Conservation (phyloP, 2,797 vertebrate genomes). For the Periparus ater region DNA sequence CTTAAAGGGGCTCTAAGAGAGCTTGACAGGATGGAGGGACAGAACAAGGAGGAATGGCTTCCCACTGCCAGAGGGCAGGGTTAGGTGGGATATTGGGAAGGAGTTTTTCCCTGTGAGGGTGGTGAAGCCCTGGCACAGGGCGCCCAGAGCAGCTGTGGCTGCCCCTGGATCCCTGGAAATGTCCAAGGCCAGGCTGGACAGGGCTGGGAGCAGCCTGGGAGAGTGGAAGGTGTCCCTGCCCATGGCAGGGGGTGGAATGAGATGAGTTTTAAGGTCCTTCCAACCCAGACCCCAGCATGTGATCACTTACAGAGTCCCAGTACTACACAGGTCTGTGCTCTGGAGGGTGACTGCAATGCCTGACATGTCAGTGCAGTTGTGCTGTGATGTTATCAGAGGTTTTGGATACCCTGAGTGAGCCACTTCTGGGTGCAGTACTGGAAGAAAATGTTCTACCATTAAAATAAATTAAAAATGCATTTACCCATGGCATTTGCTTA, state of each 20-base stretch:
- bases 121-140: accelerated
- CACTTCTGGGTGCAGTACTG: neutral
- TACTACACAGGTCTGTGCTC: neutral
- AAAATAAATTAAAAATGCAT: neutral
- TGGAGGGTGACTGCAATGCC: neutral
- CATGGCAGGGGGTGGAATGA: accelerated
- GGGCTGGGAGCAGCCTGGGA: neutral
- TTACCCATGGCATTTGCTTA: neutral
- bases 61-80: neutral
- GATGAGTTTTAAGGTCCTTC: neutral
- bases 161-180: neutral
- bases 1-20: neutral
- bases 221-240: neutral
- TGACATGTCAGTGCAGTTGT: accelerated
- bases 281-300: neutral
- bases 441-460: neutral
- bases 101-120: accelerated
- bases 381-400: neutral
- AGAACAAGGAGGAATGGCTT: accelerated
- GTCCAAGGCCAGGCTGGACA: accelerated
- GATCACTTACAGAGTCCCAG: neutral
- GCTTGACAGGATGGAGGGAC: neutral
- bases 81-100: accelerated
- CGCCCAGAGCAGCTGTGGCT: neutral
- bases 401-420: neutral